A percentile compares a stretch with the other conserved stretches of the same genome.
phyloP scores from a whole-genome alignment of 2,888 invertebrate genomes.

The Melangyna quadrimaculata region DNA sequence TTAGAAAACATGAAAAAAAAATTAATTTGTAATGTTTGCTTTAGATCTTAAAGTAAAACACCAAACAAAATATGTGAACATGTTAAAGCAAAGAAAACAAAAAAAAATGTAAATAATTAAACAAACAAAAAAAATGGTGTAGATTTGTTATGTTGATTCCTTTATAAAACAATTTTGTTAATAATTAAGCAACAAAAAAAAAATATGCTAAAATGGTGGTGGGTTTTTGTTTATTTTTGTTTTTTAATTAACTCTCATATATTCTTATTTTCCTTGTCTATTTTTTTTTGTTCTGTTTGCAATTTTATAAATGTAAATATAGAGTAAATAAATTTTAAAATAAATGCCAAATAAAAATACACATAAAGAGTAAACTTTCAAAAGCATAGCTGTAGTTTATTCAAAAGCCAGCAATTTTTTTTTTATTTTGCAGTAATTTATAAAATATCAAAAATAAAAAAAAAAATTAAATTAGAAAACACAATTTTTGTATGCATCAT shows the following conservation, averaged over 20 bases:
- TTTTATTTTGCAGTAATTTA: conserved; percentile 63
- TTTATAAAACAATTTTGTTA: conserved; percentile 10
- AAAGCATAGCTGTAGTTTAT: conserved; percentile 64
- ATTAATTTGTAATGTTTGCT: conserved; percentile 53
- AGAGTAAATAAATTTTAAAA: conserved; percentile 66
- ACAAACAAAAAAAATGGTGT: conserved; percentile 36
- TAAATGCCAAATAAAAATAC: conserved; percentile 52
- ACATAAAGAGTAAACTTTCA: conserved; percentile 45
- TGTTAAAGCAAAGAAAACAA: conserved; percentile 34
- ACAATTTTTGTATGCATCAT: conserved; percentile 70
- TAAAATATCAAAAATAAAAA: conserved; percentile 39
- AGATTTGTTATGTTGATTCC: conserved; percentile 45
- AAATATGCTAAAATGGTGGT: conserved; percentile 45
- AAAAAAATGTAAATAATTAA: conserved; percentile 61
- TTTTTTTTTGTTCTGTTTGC: conserved; percentile 40
- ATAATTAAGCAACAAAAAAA: conserved; percentile 6
- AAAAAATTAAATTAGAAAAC: conserved; percentile 53
- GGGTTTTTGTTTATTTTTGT: conserved; percentile 28
- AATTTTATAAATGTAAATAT: conserved; percentile 64
- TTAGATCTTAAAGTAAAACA: conserved; percentile 46
- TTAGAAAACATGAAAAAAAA: conserved; percentile 36
- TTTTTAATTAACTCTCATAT: not conserved
- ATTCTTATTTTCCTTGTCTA: conserved; percentile 37
- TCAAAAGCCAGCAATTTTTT: conserved; percentile 60
- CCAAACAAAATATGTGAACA: conserved; percentile 45